phyloP scores from a whole-genome alignment of 1,140 invertebrate genomes.

The Drosophila cardini region DNA sequence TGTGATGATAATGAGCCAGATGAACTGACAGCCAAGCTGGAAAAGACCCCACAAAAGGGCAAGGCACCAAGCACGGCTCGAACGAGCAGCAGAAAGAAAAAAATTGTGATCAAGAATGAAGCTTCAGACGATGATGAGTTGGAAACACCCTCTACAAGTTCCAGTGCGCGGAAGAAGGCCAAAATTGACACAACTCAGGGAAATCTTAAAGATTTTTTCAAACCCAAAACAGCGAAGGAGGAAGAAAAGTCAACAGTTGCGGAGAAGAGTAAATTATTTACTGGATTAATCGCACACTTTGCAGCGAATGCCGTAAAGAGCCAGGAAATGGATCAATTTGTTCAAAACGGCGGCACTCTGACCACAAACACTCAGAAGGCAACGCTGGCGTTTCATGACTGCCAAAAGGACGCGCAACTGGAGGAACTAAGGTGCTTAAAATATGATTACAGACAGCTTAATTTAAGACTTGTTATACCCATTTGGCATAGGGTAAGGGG shows the following conservation, averaged over 20 bases:
- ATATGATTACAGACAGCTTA: background rate
- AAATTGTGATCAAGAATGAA: conserved; percentile 27
- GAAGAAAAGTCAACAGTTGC: background rate
- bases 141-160: background rate
- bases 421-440: conserved; percentile 44
- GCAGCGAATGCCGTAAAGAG: conserved; percentile 4
- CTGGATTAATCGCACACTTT: conserved; percentile 60
- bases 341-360: conserved; percentile 50
- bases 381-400: conserved; percentile 49
- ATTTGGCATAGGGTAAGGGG: no score
- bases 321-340: conserved; percentile 41
- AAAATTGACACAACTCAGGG: conserved; percentile 44
- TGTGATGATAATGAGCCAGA: conserved; percentile 42
- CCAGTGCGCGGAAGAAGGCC: conserved; percentile 32
- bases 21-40: conserved; percentile 16
- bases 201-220: conserved; percentile 53
- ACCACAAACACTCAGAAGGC: conserved; percentile 49
- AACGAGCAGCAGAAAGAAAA: conserved; percentile 43
- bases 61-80: background rate
- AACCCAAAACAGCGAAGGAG: conserved; percentile 9
- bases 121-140: conserved; percentile 38
- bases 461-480: no score
- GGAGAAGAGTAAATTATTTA: conserved; percentile 44
- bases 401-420: conserved; percentile 15
- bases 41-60: conserved; percentile 58